Conservation (phyloP, 2,113 vertebrate genomes). For the Stercorarius parasiticus region DNA sequence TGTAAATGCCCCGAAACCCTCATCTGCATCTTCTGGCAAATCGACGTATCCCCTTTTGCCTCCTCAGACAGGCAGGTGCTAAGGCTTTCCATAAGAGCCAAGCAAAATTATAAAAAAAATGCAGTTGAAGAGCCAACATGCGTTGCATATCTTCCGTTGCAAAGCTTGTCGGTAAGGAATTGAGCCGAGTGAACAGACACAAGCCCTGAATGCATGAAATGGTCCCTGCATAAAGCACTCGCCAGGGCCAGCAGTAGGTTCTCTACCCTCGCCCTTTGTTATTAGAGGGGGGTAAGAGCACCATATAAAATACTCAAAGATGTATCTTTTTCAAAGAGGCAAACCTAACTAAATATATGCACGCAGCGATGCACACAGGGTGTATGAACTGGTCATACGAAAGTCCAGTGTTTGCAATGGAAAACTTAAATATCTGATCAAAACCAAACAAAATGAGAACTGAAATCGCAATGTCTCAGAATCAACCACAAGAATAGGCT, state of each 20-base stretch:
- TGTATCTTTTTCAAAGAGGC: not conserved
- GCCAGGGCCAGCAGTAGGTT: not conserved
- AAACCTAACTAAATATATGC: too few relatives aligned
- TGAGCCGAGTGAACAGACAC: not conserved
- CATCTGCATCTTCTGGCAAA: not conserved
- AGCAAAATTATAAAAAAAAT: not conserved
- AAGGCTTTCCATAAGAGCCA: not conserved
- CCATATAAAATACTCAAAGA: not conserved
- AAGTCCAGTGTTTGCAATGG: not conserved
- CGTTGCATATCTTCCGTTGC: accelerated
- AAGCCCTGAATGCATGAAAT: accelerated
- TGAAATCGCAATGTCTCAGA: not conserved
- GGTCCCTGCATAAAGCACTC: not conserved
- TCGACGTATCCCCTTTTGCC: not conserved
- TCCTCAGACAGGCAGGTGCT: not conserved
- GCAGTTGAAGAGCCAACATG: not conserved
- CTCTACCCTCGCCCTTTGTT: not conserved
- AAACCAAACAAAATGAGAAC: not conserved
- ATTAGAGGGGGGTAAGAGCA: not conserved
- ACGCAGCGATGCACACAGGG: not conserved
- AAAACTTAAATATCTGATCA: not conserved
- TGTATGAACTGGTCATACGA: too few relatives aligned
- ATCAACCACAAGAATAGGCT: not conserved
- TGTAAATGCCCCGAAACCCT: not conserved
- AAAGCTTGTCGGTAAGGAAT: not conserved